Evolutionary conservation across 2,113 vertebrate genomes (phyloP).

Genomic region (Pterocles gutturalis): DNA sequence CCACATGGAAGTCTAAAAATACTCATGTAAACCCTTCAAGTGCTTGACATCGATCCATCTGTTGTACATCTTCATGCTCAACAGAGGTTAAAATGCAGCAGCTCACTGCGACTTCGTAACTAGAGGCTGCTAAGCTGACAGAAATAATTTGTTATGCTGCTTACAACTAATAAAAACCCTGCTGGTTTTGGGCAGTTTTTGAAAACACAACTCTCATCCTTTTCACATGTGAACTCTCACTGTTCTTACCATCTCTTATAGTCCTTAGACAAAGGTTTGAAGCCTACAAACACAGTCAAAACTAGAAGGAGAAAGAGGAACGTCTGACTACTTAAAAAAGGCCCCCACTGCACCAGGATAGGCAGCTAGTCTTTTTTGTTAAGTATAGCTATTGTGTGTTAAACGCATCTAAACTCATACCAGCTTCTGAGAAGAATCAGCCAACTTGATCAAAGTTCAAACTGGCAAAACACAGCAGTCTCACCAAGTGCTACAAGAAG

Average conservation of each 20-base stretch:
- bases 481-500: not conserved
- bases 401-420: not conserved
- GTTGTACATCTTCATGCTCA: slow-evolving; percentile 13
- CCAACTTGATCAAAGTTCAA: not conserved
- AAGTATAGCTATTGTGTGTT: not conserved
- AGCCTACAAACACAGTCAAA: not conserved
- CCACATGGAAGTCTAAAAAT: slow-evolving; percentile 11
- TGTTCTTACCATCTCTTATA: not conserved
- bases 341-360: not conserved
- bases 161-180: not conserved
- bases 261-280: not conserved
- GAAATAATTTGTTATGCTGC: slow-evolving; percentile 27
- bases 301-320: not conserved
- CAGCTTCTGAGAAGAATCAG: not conserved
- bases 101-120: not conserved
- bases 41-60: not conserved
- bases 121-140: not conserved
- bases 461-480: not conserved
- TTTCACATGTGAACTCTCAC: not conserved
- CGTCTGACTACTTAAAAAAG: not conserved
- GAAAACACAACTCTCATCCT: not conserved
- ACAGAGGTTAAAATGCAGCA: not conserved
- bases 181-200: slow-evolving; percentile 14
- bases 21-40: not conserved
- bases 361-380: not conserved